These are phyloP conservation scores for Lasioglossum leucozonium DNA, from an alignment of 2,888 invertebrate species.

Conservation along the genomic window DNA sequence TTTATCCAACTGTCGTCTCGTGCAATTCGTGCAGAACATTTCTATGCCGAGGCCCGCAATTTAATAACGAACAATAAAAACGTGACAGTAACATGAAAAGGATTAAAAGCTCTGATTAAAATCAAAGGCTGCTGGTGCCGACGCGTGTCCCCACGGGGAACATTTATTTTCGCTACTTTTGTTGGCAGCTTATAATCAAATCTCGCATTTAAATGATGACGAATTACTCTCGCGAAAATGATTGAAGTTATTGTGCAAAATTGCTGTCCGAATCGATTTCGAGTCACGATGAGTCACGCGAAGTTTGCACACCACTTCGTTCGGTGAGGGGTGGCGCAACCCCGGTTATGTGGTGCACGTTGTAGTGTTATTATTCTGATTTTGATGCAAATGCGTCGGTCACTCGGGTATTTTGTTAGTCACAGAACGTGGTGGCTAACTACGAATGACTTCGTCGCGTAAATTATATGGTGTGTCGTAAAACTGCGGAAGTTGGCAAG, in stretches of 20 bases:
- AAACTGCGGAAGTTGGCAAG: neutral
- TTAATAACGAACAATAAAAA: neutral
- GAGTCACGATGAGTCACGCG: slow-evolving; percentile 72
- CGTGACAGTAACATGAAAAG: neutral
- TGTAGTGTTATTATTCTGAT: slow-evolving; percentile 55
- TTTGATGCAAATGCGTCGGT: slow-evolving; percentile 71
- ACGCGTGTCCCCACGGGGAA: neutral
- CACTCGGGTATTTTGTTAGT: slow-evolving; percentile 71
- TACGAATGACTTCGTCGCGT: neutral
- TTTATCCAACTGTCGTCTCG: neutral
- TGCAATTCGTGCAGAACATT: neutral
- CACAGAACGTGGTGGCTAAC: slow-evolving; percentile 65
- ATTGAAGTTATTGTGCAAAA: neutral
- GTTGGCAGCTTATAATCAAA: neutral
- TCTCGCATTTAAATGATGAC: neutral
- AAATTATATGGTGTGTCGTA: slow-evolving; percentile 12
- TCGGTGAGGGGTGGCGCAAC: slow-evolving; percentile 67
- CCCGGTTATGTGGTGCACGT: slow-evolving; percentile 49
- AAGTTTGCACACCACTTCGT: slow-evolving; percentile 72
- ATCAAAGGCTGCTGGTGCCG: neutral
- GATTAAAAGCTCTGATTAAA: neutral
- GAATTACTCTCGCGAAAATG: neutral
- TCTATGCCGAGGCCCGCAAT: neutral
- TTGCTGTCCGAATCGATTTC: slow-evolving; percentile 5
- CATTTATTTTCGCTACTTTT: neutral